Base-by-base conservation (phyloP, 1,140 invertebrate species). In the Thalassaphorura encarpata region DNA sequence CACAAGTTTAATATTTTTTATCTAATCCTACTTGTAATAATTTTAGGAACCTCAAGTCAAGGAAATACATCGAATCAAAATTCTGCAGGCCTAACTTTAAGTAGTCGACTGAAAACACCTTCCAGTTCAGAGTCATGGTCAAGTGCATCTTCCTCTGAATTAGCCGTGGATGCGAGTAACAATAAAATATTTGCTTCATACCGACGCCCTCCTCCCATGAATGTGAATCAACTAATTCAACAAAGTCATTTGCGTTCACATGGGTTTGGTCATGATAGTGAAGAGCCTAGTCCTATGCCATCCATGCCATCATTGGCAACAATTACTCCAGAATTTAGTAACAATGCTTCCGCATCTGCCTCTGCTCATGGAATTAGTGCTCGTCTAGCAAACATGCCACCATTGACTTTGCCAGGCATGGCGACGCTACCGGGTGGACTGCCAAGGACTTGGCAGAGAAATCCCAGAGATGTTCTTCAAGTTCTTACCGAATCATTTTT, bases 101-200 rank as follows among this genome's bases (percentile, higher is more conserved):
- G 49, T 21, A 52, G 40, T 23, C 52, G 39, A 39, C 23, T 47
- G 29, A 64, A 64, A 29, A 61, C 60, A 13, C 63, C 63, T 8
- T 65, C 63, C 2, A 65, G 63, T 60, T 64, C 63, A 8, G 63
- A 65, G 46, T 65, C 63, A 18, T 62, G 60, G 60, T 56, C 60
- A 24, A 62, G 60, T 52, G 60, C 51, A 18, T 59, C 60, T 27
- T 65, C 63, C 18, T 54, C 61, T 3, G 63, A 64, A 50, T 36
- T 64, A 15, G 62, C 62, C 6, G 51, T 64, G 6, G 63, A 64
- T 42, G 52, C 63, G 18, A 56, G 31, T 21, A 64, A 54, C 13
- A 55, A 64, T 28, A 64, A 64, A 57, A 21, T 57, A 21, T 64
- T 61, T 36, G 47, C 56, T 27, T 42, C 56, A 8, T 61, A 60